Evolutionary conservation across 2,888 invertebrate species (phyloP), one percentile per base, ranked within the genome.

Genomic region (Notodromas monacha): DNA sequence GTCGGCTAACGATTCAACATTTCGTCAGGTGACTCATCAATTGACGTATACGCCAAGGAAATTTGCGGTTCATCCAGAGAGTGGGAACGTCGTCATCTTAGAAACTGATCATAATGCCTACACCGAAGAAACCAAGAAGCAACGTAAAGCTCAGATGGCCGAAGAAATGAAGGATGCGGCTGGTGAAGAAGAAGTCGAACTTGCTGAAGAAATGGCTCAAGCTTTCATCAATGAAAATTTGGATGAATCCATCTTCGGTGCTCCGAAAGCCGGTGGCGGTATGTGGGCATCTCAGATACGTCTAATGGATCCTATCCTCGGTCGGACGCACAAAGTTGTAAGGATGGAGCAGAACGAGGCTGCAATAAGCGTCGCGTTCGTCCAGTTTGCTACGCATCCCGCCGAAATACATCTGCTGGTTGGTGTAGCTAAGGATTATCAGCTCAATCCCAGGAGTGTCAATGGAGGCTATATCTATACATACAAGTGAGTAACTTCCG

Each of bases 91-190:
- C 32, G 61, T 92, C 30, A 60, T 86, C 32, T 64, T 89, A 26
- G 92, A 96, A 52, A 84, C 89, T 8, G 96, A 99, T 50, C 89
- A 99, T 48, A 92, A 89, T 48, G 72, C 92, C 0, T 96, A 89
- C 47, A 92, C 92, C 0, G 86, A 89, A 40, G 76, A 81, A 39
- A 84, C 84, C 28, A 96, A 96, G 47, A 69, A 67, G 41, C 73
- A 76, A 40, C 60, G 81, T 35, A 63, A 81, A 41, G 60, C 77
- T 32, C 89, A 92, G 56, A 86, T 96, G 77, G 89, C 89, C 0
- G 79, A 86, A 51, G 84, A 92, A 54, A 84, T 92, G 77, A 65
- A 81, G 35, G 84, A 86, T 49, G 81, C 89, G 0, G 89, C 89
- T 2, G 84, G 76, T 0, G 74, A 77, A 28, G 86, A 86, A 38